Evolutionary conservation across 2,888 invertebrate species (phyloP), one percentile per base, ranked within the genome.

Genomic region (Agriopis leucophaearia): DNA sequence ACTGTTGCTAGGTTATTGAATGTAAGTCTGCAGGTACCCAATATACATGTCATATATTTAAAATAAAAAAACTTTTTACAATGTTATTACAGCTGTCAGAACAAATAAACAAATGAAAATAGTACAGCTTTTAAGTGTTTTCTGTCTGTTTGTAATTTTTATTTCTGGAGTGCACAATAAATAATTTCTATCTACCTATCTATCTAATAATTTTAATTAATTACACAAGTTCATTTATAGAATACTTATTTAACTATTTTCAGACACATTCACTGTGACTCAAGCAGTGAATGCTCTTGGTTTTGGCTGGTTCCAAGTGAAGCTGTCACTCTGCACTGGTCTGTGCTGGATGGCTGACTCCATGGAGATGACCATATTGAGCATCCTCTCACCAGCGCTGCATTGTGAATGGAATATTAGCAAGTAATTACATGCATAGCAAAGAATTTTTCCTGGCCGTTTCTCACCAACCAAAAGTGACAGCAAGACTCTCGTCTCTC

Each of bases 331-430:
- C 16, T 97, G 97, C 81, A 97, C 97, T 16, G 98, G 98, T 0
- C 92, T 97, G 0, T 97, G 97, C 84, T 97, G 98, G 99, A 99
- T 99, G 98, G 98, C 99, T 0, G 99, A 99, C 88, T 98, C 98
- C 64, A 99, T 99, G 99, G 99, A 99, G 92, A 99, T 99, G 98
- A 99, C 99, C 83, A 98, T 99, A 80, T 92, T 99, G 45, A 98
- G 98, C 78, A 98, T 99, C 72, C 91, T 99, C 47, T 98, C 98
- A 15, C 99, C 99, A 12, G 98, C 99, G 0, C 92, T 99, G 61
- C 98, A 98, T 84, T 99, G 99, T 88, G 97, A 98, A 87, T 99
- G 99, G 99, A 96, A 97, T 81, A 97, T 99, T 73, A 95, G 96
- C 81, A 95, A 95, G 95, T 95, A 81, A 55, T 13, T 27, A 27